A percentile compares a stretch with the other conserved stretches of the same genome.
phyloP scores from a whole-genome alignment of 2,888 invertebrate genomes.

The Papilio demoleus region DNA sequence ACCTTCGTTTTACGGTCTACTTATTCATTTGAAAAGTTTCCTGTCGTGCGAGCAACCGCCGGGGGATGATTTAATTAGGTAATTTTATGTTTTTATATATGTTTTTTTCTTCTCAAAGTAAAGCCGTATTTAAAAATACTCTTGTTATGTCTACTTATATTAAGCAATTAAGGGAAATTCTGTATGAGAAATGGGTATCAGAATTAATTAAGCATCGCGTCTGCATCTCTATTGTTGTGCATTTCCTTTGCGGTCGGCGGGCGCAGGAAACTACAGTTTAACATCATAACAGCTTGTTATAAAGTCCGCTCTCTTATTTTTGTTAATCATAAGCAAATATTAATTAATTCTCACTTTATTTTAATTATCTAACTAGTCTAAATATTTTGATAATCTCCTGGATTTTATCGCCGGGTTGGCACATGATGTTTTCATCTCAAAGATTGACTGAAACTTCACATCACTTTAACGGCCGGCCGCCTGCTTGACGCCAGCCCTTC shows the following conservation, averaged over 20 bases:
- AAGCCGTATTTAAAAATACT: not conserved
- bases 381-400: not conserved
- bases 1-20: constrained; percentile 32
- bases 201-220: constrained; percentile 38
- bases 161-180: not conserved
- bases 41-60: constrained; percentile 30
- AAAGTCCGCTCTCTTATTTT: constrained; percentile 33
- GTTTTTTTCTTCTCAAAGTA: no score
- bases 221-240: constrained; percentile 38
- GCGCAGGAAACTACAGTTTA: constrained; percentile 31
- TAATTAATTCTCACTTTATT: constrained; percentile 18
- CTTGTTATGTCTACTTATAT: not conserved
- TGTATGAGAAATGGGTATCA: constrained; percentile 29
- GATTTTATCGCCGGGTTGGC: no score
- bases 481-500: no score
- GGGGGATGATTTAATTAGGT: constrained; percentile 31
- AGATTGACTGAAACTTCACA: no score
- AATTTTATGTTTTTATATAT: constrained; percentile 28
- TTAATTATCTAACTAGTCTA: not conserved
- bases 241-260: constrained; percentile 33
- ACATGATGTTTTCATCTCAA: no score
- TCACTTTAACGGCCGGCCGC: no score
- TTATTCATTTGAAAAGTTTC: constrained; percentile 37
- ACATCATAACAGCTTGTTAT: constrained; percentile 27
- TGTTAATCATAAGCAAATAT: constrained; percentile 33